Evolutionary conservation across 2,113 vertebrate species (phyloP), one percentile per base, ranked within the genome.

Genomic region (Egretta garzetta): DNA sequence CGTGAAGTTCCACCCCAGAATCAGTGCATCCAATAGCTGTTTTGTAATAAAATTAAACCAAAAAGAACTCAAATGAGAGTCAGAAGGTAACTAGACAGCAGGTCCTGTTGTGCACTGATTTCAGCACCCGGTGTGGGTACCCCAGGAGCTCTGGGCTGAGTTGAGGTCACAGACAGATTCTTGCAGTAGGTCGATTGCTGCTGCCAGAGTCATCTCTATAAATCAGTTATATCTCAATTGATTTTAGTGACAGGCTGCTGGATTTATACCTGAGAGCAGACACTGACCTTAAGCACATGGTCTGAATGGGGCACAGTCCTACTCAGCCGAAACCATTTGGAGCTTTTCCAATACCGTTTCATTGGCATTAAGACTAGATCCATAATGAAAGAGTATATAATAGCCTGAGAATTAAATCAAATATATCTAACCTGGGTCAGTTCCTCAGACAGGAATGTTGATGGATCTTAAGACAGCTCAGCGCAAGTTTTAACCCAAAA

Each of bases 251-350:
- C 56, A 39, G 58, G 67, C 60, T 35, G 7, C 45, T 72, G 64
- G 88, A 93, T 97, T 97, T 94, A 95, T 90, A 93, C 72, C 80
- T 84, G 76, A 86, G 60, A 96, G 59, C 67, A 86, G 92, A 74
- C 86, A 67, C 83, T 86, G 94, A 77, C 86, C 86, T 88, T 93
- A 92, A 71, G 52, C 47, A 59, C 47, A 52, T 47, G 55, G 59
- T 88, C 82, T 86, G 75, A 93, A 63, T 1, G 5, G 66, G 63
- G 37, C 63, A 49, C 52, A 74, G 75, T 62, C 22, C 77, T 66
- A 22, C 77, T 75, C 70, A 77, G 52, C 37, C 8, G 3, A 94
- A 94, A 49, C 16, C 47, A 91, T 95, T 60, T 95, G 86, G 88
- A 96, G 47, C 4, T 86, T 91, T 92, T 80, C 91, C 94, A 95